A percentile compares a stretch with the other conserved stretches of the same genome.
Evolutionary conservation across 2,113 vertebrate genomes (phyloP).

Genomic region (Chamaetylas fuelleborni): DNA sequence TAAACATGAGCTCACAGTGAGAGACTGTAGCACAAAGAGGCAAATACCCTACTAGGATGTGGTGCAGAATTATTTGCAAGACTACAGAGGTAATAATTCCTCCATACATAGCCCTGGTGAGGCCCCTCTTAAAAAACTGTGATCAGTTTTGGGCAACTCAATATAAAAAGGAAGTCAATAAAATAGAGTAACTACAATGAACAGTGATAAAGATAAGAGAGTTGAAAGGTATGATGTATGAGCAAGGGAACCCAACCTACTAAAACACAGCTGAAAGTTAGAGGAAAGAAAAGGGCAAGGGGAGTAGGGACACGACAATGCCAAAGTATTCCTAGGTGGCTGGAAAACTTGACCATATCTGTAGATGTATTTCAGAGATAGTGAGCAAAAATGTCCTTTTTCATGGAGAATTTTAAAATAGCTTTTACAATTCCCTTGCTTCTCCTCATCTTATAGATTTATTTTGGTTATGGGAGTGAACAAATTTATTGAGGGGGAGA

Average conservation of each 20-base stretch:
- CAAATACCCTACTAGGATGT: constrained; percentile 50
- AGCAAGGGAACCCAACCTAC: neutral
- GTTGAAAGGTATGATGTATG: constrained; percentile 40
- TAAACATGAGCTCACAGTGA: constrained; percentile 58
- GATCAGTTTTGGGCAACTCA: constrained; percentile 55
- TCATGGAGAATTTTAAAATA: neutral
- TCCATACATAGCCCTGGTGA: constrained; percentile 4
- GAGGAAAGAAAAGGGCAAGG: neutral
- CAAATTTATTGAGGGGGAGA: neutral
- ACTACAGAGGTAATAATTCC: constrained; percentile 55
- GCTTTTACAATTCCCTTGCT: neutral
- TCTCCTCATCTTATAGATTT: neutral
- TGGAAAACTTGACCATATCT: neutral
- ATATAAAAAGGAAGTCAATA: constrained; percentile 45
- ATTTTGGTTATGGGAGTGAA: neutral
- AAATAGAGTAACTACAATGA: constrained; percentile 41
- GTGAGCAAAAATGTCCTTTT: neutral
- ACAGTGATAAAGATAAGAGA: constrained; percentile 41
- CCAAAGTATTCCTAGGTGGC: neutral
- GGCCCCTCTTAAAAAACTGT: constrained; percentile 32
- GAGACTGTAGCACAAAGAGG: constrained; percentile 49
- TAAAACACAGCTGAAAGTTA: neutral
- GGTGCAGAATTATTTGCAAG: constrained; percentile 55
- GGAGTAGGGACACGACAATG: neutral
- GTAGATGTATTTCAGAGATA: neutral